A percentile compares a stretch with the other conserved stretches of the same genome.
Conservation (phyloP, 2,888 invertebrate species). For the Epinotia brunnichana region DNA sequence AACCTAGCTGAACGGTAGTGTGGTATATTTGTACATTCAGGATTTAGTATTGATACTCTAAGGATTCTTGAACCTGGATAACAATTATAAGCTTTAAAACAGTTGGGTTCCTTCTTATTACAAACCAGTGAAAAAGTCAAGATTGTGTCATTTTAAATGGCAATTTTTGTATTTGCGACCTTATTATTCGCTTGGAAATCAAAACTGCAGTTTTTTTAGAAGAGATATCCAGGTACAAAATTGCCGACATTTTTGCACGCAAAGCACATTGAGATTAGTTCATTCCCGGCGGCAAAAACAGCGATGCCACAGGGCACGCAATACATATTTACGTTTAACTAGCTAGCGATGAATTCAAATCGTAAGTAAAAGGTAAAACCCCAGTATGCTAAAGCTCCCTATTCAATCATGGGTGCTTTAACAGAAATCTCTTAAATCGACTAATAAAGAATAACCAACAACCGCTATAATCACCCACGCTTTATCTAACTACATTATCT, state of each 20-base stretch:
- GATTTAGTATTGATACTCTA: conserved; percentile 70
- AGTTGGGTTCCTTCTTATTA: background rate
- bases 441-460: conserved; percentile 67
- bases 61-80: conserved; percentile 5
- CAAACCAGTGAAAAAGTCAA: background rate
- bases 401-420: conserved; percentile 45
- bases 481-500: conserved; percentile 72
- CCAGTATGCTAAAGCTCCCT: conserved; percentile 47
- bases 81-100: conserved; percentile 8
- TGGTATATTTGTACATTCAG: conserved; percentile 78
- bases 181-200: background rate
- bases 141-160: background rate
- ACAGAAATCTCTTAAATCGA: conserved; percentile 67
- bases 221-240: conserved; percentile 8
- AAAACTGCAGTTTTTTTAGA: conserved; percentile 3
- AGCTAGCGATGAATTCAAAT: conserved; percentile 14
- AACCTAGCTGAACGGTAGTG: conserved; percentile 67
- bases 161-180: too few species aligned
- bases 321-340: background rate
- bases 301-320: background rate
- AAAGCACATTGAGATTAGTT: background rate
- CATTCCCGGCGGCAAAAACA: background rate
- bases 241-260: background rate
- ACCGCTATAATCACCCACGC: conserved; percentile 66
- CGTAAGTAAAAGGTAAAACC: conserved; percentile 3